A percentile compares a stretch with the other conserved stretches of the same genome.
Evolutionary conservation across 2,888 invertebrate species (phyloP).

Genomic region (Automeris io): DNA sequence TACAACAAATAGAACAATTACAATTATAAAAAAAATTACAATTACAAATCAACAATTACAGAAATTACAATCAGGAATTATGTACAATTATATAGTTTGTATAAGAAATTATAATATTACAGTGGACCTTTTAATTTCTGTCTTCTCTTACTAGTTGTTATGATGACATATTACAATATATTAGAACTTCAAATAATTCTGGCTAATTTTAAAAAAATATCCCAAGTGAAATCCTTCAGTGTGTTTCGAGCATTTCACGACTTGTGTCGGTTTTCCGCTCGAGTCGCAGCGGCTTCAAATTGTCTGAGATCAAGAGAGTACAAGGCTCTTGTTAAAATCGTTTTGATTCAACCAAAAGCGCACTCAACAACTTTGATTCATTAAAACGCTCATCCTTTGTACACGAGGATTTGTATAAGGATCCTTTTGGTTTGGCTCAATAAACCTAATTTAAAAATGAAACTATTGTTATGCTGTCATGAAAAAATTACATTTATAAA

Average conservation of each 20-base stretch:
- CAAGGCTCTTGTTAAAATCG: slow-evolving; percentile 5
- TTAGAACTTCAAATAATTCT: neutral
- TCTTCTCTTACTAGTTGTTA: too few relatives aligned
- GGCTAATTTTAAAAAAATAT: neutral
- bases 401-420: slow-evolving; percentile 24
- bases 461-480: too few relatives aligned
- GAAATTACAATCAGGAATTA: too few relatives aligned
- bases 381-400: slow-evolving; percentile 36
- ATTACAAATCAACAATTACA: too few relatives aligned
- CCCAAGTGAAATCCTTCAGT: neutral
- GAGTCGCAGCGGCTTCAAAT: neutral
- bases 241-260: neutral
- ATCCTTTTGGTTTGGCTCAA: slow-evolving; percentile 18
- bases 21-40: too few relatives aligned
- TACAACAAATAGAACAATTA: too few relatives aligned
- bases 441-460: too few relatives aligned
- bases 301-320: slow-evolving; percentile 4
- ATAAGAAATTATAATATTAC: too few relatives aligned
- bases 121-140: too few relatives aligned
- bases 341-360: slow-evolving; percentile 23
- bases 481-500: too few relatives aligned
- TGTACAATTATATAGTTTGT: too few relatives aligned
- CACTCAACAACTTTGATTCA: slow-evolving; percentile 26
- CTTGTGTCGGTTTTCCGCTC: neutral
- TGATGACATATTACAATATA: too few relatives aligned